These are phyloP conservation scores for Crocidura indochinensis DNA, from an alignment of 2,797 vertebrate species.

Conservation along the genomic window DNA sequence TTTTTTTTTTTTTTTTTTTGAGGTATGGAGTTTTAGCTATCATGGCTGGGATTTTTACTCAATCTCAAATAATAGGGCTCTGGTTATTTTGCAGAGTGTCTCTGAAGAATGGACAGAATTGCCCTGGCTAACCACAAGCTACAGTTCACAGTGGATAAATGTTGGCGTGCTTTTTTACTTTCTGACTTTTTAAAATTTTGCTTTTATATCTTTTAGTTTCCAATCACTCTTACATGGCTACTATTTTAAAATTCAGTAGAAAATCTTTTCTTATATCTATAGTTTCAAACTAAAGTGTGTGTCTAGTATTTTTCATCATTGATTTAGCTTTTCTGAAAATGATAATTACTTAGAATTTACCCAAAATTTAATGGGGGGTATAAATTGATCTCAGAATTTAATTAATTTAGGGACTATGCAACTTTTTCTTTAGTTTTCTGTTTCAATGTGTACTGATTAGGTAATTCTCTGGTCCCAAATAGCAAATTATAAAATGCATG, in stretches of 20 bases:
- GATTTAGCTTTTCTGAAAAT: constrained; percentile 90
- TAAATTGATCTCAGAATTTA: constrained; percentile 89
- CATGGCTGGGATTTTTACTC: constrained; percentile 88
- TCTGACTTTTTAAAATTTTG: constrained; percentile 85
- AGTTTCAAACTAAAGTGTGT: constrained; percentile 84
- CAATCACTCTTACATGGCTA: constrained; percentile 87
- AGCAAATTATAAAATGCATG: constrained; percentile 87
- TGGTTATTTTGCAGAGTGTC: constrained; percentile 92
- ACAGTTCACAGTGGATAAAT: constrained; percentile 91
- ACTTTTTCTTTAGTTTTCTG: constrained; percentile 88
- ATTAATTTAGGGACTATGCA: constrained; percentile 90
- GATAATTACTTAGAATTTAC: constrained; percentile 91
- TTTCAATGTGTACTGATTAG: constrained; percentile 87
- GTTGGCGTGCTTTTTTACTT: constrained; percentile 92
- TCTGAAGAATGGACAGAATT: constrained; percentile 92
- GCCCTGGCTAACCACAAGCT: constrained; percentile 92
- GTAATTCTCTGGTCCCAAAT: constrained; percentile 86
- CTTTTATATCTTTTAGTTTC: constrained; percentile 88
- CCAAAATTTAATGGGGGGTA: constrained; percentile 88
- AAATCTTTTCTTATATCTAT: constrained; percentile 82
- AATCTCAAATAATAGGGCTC: constrained; percentile 92
- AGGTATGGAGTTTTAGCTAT: constrained; percentile 88
- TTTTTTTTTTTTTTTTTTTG: too few species aligned
- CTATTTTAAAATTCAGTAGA: constrained; percentile 86
- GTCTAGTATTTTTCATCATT: constrained; percentile 87